phyloP scores from a whole-genome alignment of 2,797 vertebrate genomes.

The Chelon auratus region DNA sequence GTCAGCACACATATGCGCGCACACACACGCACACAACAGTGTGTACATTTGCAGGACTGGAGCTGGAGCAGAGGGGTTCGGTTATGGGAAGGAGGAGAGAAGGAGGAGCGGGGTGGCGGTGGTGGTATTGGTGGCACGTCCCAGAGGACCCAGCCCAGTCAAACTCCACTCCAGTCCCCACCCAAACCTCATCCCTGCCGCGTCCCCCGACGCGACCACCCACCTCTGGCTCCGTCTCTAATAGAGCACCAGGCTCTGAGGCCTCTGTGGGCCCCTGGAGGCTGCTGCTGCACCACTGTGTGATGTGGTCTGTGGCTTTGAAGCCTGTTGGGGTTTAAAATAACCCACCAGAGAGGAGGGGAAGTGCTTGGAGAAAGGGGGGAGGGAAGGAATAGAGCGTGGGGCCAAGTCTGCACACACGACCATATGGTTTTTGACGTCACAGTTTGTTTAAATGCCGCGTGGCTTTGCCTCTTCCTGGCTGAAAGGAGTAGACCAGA shows the following conservation, averaged over 20 bases:
- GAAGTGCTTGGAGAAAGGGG: slow-evolving; percentile 62
- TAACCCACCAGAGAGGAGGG: slow-evolving; percentile 80
- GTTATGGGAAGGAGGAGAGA: slow-evolving; percentile 62
- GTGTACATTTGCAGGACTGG: slow-evolving; percentile 63
- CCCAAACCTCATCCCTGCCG: slow-evolving; percentile 67
- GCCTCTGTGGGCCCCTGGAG: slow-evolving; percentile 70
- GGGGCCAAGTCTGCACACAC: slow-evolving; percentile 73
- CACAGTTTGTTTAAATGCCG: slow-evolving; percentile 72
- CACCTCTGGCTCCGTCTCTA: slow-evolving; percentile 78
- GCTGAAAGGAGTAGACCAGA: slow-evolving; percentile 36
- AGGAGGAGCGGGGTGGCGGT: slow-evolving; percentile 19
- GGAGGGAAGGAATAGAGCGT: slow-evolving; percentile 46
- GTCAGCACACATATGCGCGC: slow-evolving; percentile 70
- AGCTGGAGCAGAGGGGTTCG: slow-evolving; percentile 68
- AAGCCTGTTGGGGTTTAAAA: slow-evolving; percentile 80
- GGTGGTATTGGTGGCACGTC: slow-evolving; percentile 45
- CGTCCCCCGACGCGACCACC: slow-evolving; percentile 82
- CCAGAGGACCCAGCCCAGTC: slow-evolving; percentile 55
- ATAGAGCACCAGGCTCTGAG: slow-evolving; percentile 73
- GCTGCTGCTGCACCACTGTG: slow-evolving; percentile 69
- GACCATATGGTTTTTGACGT: slow-evolving; percentile 77
- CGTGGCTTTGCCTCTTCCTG: slow-evolving; percentile 60
- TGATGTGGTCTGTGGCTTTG: slow-evolving; percentile 82
- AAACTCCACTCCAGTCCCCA: slow-evolving; percentile 62
- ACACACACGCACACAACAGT: slow-evolving; percentile 50